Conservation (phyloP, 2,797 vertebrate species). For the Tympanoctomys barrerae region DNA sequence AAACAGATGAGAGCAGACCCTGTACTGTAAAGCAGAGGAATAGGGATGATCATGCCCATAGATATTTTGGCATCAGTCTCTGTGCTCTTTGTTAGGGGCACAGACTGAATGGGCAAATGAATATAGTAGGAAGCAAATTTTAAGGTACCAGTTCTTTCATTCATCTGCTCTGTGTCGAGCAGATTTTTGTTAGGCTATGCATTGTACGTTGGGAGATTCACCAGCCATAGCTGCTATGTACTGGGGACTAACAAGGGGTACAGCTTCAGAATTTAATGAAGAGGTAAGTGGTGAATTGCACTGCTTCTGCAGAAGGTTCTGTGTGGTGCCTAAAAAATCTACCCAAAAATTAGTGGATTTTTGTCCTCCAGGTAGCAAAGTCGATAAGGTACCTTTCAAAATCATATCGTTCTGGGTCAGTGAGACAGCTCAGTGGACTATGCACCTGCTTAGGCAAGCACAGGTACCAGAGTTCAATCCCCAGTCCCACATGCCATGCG, state of each 20-base stretch:
- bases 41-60: not conserved
- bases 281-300: not conserved
- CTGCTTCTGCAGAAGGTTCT: too few relatives aligned
- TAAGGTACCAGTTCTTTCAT: not conserved
- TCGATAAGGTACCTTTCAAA: not conserved
- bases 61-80: not conserved
- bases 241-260: not conserved
- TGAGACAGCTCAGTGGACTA: too few relatives aligned
- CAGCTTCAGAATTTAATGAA: not conserved
- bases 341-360: not conserved
- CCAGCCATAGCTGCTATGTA: not conserved
- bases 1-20: not conserved
- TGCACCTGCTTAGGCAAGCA: too few relatives aligned
- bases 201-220: not conserved
- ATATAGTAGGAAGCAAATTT: not conserved
- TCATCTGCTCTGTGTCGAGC: not conserved
- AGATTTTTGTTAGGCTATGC: not conserved
- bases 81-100: not conserved
- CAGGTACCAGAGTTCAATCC: too few relatives aligned
- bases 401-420: not conserved
- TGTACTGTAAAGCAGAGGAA: not conserved
- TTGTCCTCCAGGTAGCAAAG: not conserved
- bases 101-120: not conserved
- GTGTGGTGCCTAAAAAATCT: too few relatives aligned
- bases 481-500: too few relatives aligned